Evolutionary conservation across 2,888 invertebrate species (phyloP).

Genomic region (Epistrophe grossulariae): DNA sequence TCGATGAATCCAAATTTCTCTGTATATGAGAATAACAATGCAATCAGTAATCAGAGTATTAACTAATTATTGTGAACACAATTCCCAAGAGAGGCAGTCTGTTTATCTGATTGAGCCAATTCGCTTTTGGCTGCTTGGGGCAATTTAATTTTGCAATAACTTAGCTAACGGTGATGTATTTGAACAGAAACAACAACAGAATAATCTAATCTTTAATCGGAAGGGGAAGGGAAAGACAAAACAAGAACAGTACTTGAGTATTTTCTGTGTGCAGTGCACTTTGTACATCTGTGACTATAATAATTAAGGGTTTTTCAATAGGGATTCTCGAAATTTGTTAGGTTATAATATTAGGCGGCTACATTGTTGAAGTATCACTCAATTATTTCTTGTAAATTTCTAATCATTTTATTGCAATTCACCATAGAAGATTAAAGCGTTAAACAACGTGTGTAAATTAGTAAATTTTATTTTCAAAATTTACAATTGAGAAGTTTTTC

Average conservation of each 20-base stretch:
- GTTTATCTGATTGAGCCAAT: constrained; percentile 30
- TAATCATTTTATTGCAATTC: too few species aligned
- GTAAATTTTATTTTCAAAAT: too few species aligned
- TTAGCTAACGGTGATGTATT: background rate
- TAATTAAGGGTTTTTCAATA: too few species aligned
- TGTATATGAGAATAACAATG: constrained; percentile 55
- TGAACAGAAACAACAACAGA: background rate
- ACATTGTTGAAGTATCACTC: too few species aligned
- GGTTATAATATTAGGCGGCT: too few species aligned
- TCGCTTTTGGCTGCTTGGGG: background rate
- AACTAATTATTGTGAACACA: constrained; percentile 57
- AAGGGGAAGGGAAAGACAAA: background rate
- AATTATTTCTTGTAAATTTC: too few species aligned
- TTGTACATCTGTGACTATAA: background rate
- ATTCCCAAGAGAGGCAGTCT: background rate
- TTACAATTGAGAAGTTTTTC: too few species aligned
- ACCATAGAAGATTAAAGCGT: too few species aligned
- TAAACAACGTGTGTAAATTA: too few species aligned
- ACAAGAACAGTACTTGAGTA: background rate
- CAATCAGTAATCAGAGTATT: constrained; percentile 59
- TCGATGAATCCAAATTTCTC: constrained; percentile 29
- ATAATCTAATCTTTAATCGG: background rate
- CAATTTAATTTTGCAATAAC: constrained; percentile 10
- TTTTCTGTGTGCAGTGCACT: background rate
- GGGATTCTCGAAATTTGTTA: too few species aligned